Evolutionary conservation across 2,797 vertebrate genomes (phyloP).

Genomic region (Dendrocincla tyrannina): DNA sequence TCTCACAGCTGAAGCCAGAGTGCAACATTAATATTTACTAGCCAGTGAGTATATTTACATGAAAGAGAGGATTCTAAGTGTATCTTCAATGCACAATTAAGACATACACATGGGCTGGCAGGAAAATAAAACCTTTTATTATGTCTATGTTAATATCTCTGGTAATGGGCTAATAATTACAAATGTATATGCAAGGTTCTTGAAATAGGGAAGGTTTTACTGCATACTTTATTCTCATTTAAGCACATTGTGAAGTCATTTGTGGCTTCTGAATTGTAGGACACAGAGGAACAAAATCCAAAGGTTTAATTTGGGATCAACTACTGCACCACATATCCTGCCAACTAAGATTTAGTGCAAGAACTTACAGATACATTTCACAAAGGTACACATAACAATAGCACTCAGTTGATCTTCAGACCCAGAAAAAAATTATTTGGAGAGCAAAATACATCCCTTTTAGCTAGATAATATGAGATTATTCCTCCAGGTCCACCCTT

Average conservation of each 20-base stretch:
- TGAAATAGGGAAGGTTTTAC: constrained; percentile 33
- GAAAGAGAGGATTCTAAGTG: constrained; percentile 53
- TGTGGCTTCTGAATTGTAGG: background rate
- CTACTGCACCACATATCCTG: background rate
- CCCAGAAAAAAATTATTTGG: background rate
- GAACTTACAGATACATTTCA: background rate
- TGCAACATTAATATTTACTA: constrained; percentile 68
- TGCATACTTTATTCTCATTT: background rate
- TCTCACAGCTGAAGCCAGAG: constrained; percentile 60
- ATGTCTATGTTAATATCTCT: constrained; percentile 41
- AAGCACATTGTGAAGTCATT: background rate
- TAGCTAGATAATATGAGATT: background rate
- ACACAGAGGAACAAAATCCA: background rate
- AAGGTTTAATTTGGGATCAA: background rate
- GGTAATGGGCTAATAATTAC: constrained; percentile 53
- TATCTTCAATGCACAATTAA: constrained; percentile 61
- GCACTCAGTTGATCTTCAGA: background rate
- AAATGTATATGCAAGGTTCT: constrained; percentile 19
- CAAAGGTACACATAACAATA: fast-evolving
- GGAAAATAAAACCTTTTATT: constrained; percentile 61
- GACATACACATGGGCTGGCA: constrained; percentile 13
- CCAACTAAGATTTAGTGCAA: background rate
- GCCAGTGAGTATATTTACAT: constrained; percentile 48
- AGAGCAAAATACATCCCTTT: background rate
- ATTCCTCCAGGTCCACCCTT: background rate